These are phyloP conservation scores for Cyclophora punctaria DNA, from an alignment of 2,888 invertebrate species.

Conservation along the genomic window DNA sequence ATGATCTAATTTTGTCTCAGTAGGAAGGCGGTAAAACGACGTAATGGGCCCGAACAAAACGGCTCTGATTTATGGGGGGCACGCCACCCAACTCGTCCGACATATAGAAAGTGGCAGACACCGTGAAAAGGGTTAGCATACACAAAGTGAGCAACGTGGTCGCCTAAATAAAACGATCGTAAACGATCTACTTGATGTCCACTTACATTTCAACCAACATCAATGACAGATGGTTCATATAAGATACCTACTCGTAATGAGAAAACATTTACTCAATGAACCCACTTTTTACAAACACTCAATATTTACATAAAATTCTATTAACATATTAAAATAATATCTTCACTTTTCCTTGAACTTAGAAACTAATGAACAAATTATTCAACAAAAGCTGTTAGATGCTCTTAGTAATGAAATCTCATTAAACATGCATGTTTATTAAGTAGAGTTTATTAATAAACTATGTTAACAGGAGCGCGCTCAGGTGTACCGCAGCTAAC, in stretches of 20 bases:
- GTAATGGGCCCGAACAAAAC: slow-evolving; percentile 67
- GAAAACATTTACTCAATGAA: too few relatives aligned
- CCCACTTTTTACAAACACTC: too few relatives aligned
- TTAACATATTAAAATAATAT: too few relatives aligned
- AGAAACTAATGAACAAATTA: too few relatives aligned
- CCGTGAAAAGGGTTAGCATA: slow-evolving; percentile 55
- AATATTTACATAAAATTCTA: too few relatives aligned
- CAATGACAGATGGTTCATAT: background rate
- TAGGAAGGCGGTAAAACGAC: slow-evolving; percentile 64
- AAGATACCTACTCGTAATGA: too few relatives aligned
- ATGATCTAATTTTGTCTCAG: slow-evolving; percentile 68
- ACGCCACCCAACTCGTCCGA: slow-evolving; percentile 52
- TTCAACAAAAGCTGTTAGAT: too few relatives aligned
- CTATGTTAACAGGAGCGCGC: too few relatives aligned
- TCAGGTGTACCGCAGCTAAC: slow-evolving; percentile 1
- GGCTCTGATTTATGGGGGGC: slow-evolving; percentile 63
- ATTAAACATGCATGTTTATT: too few relatives aligned
- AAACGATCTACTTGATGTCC: slow-evolving; percentile 24
- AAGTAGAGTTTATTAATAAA: too few relatives aligned
- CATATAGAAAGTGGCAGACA: slow-evolving; percentile 62
- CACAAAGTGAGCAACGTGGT: slow-evolving; percentile 44
- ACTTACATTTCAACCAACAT: slow-evolving; percentile 16
- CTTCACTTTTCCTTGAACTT: too few relatives aligned
- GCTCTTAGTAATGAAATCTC: too few relatives aligned
- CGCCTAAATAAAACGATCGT: slow-evolving; percentile 37